phyloP scores from a whole-genome alignment of 2,113 vertebrate genomes.

The Alethe diademata region DNA sequence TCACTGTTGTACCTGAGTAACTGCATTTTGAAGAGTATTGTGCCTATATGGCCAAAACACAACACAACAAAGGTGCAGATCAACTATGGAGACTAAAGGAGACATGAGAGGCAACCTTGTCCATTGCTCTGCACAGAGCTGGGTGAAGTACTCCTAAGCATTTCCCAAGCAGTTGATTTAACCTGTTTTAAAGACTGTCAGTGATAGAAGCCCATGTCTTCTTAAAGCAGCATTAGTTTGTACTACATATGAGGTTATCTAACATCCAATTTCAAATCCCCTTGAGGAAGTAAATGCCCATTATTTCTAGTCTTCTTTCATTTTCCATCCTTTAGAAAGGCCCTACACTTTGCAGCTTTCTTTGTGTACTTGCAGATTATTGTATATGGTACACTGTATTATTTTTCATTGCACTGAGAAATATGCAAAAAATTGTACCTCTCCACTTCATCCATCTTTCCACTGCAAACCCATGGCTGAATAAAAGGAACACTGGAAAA shows the following conservation, averaged over 20 bases:
- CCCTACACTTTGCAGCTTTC: background rate
- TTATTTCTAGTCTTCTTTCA: background rate
- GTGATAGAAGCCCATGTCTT: background rate
- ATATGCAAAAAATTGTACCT: background rate
- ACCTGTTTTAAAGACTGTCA: background rate
- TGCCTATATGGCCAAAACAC: background rate
- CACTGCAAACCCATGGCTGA: background rate
- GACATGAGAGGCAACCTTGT: background rate
- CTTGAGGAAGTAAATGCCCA: background rate
- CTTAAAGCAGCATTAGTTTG: background rate
- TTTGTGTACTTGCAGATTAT: background rate
- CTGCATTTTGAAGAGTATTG: background rate
- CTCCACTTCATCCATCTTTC: conserved; percentile 12
- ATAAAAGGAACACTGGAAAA: background rate
- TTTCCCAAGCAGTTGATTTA: background rate
- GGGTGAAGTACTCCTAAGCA: background rate
- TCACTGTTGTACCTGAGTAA: background rate
- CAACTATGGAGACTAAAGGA: background rate
- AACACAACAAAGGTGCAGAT: accelerated
- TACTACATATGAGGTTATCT: background rate
- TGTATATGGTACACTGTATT: background rate
- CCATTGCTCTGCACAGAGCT: background rate
- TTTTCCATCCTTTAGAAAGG: background rate
- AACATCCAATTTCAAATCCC: background rate
- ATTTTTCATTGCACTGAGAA: conserved; percentile 6